phyloP scores from a whole-genome alignment of 92 coral and sea anemone genomes.

The Epizoanthus rinbou region DNA sequence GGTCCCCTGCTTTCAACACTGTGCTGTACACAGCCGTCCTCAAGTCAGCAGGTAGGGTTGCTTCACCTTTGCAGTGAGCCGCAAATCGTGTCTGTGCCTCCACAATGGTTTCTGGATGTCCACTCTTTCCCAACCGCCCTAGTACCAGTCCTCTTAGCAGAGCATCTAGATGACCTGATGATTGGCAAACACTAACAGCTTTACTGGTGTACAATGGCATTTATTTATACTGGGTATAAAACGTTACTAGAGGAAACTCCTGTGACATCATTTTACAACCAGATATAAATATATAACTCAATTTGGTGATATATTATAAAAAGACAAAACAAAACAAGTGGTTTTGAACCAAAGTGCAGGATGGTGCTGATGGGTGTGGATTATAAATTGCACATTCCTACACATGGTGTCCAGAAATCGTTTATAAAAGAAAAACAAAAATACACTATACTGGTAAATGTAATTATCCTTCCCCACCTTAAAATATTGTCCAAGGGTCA shows the following conservation, averaged over 20 bases:
- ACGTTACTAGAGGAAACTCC: too few species aligned
- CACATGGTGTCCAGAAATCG: too few species aligned
- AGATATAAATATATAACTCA: too few species aligned
- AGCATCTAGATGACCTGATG: conserved; percentile 89
- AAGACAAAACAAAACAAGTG: too few species aligned
- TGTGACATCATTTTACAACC: too few species aligned
- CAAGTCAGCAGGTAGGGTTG: conserved; percentile 85
- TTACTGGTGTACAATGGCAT: not conserved
- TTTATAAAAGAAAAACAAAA: too few species aligned
- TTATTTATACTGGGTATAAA: not conserved
- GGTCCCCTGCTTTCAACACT: conserved; percentile 85
- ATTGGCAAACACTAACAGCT: not conserved
- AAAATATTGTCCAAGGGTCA: not conserved
- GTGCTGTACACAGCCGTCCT: conserved; percentile 92
- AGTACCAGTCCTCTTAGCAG: conserved; percentile 87
- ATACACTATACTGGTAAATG: too few species aligned
- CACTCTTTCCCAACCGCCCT: conserved; percentile 85
- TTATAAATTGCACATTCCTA: too few species aligned
- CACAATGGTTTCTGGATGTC: conserved; percentile 71
- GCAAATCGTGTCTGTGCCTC: conserved; percentile 88
- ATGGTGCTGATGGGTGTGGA: too few species aligned
- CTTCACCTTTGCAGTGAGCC: conserved; percentile 85
- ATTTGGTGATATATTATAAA: too few species aligned
- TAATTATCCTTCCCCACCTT: not conserved
- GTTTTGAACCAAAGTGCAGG: too few species aligned